Conservation (phyloP, 2,113 vertebrate species). For the Petroica traversi region DNA sequence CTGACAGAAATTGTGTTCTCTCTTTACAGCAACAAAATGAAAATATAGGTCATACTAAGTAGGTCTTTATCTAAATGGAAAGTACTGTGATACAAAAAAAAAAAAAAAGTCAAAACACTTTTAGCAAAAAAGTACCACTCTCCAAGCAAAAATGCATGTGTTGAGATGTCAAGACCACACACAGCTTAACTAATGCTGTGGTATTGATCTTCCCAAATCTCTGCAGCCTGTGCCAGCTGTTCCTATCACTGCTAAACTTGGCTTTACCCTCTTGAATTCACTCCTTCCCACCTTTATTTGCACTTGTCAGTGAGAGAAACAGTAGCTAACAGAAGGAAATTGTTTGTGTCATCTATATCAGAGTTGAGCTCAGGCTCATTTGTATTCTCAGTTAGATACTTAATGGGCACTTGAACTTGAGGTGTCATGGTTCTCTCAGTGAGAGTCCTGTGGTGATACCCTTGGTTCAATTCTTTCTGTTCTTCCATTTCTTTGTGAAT, state of each 20-base stretch:
- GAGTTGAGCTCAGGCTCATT: not conserved
- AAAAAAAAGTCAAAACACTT: not conserved
- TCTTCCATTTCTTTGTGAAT: not conserved
- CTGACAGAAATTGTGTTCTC: not conserved
- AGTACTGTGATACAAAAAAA: not conserved
- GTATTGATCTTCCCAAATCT: not conserved
- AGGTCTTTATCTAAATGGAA: not conserved
- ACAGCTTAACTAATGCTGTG: not conserved
- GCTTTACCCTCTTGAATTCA: not conserved
- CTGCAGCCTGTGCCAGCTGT: not conserved
- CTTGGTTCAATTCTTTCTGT: not conserved
- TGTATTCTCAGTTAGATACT: not conserved
- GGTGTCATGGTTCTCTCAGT: not conserved
- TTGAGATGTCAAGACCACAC: not conserved
- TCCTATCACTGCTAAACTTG: not conserved
- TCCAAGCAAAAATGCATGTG: not conserved
- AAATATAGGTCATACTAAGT: not conserved
- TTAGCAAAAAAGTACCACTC: not conserved
- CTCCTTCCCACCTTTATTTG: not conserved
- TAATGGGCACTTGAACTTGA: not conserved
- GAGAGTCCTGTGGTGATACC: not conserved
- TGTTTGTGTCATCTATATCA: not conserved
- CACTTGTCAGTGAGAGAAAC: not conserved
- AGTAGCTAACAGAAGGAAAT: not conserved
- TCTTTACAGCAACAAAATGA: not conserved